A percentile compares a stretch with the other conserved stretches of the same genome.
phyloP scores from a whole-genome alignment of 1,140 invertebrate genomes.

The Octopus sinensis region DNA sequence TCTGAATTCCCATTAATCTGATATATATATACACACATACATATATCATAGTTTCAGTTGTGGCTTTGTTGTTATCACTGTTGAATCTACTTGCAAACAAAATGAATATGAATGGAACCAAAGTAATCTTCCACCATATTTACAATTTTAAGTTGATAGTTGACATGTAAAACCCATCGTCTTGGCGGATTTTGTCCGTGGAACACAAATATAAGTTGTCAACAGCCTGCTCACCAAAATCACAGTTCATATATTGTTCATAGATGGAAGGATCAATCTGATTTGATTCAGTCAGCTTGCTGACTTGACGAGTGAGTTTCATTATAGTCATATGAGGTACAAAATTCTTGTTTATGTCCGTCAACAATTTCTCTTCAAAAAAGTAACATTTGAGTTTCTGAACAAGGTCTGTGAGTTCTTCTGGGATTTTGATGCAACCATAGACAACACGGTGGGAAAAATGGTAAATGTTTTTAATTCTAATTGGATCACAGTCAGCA shows the following conservation, averaged over 20 bases:
- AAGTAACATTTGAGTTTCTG: slow-evolving; percentile 48
- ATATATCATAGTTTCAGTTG: no score
- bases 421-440: slow-evolving; percentile 42
- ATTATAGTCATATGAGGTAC: slow-evolving; percentile 58
- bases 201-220: slow-evolving; percentile 52
- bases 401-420: slow-evolving; percentile 43
- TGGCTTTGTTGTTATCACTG: no score
- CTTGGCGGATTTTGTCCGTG: slow-evolving; percentile 44
- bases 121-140: background rate
- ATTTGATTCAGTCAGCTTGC: slow-evolving; percentile 37
- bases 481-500: slow-evolving; percentile 33
- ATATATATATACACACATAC: no score
- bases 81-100: no score
- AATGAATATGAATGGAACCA: no score
- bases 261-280: slow-evolving; percentile 45
- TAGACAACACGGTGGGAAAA: slow-evolving; percentile 56
- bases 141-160: slow-evolving; percentile 28
- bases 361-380: slow-evolving; percentile 44
- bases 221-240: slow-evolving; percentile 49
- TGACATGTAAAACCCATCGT: slow-evolving; percentile 51
- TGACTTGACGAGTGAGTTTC: slow-evolving; percentile 51
- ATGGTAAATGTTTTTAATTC: slow-evolving; percentile 44
- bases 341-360: slow-evolving; percentile 52
- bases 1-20: no score
- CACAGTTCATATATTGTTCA: slow-evolving; percentile 34